Evolutionary conservation across 2,888 invertebrate species (phyloP).

Genomic region (Nasonia oneida): DNA sequence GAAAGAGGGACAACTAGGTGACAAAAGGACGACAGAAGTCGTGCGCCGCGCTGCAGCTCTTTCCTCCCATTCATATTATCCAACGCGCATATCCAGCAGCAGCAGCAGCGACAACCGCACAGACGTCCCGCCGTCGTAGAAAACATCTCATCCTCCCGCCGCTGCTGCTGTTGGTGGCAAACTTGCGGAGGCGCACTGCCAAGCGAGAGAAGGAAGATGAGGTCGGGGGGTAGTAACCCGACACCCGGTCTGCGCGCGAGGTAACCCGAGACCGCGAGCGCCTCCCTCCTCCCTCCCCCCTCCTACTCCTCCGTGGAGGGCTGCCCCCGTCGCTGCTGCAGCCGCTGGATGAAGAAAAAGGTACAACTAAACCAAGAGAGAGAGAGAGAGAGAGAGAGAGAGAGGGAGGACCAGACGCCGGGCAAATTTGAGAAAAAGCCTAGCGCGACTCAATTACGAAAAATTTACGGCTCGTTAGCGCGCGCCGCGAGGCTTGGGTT

Average conservation of each 20-base stretch:
- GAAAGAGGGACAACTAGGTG: neutral
- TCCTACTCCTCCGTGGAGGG: conserved; percentile 39
- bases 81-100: neutral
- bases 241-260: conserved; percentile 74
- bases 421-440: conserved; percentile 60
- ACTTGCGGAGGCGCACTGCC: conserved; percentile 72
- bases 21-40: conserved; percentile 22
- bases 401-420: conserved; percentile 46
- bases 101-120: conserved; percentile 23
- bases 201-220: conserved; percentile 73
- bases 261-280: conserved; percentile 77
- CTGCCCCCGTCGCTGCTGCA: conserved; percentile 62
- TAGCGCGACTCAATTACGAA: conserved; percentile 64
- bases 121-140: conserved; percentile 5
- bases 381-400: conserved; percentile 54
- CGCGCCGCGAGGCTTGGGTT: conserved; percentile 35
- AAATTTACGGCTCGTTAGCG: conserved; percentile 63
- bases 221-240: conserved; percentile 77
- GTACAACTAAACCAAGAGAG: conserved; percentile 60
- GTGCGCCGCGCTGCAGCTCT: conserved; percentile 22
- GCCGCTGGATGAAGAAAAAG: conserved; percentile 45
- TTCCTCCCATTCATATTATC: conserved; percentile 36
- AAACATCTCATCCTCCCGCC: conserved; percentile 9
- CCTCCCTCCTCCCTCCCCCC: conserved; percentile 58
- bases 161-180: conserved; percentile 70